Base-by-base conservation (phyloP, 2,797 vertebrate species). In the Percopsis omiscomaycus region DNA sequence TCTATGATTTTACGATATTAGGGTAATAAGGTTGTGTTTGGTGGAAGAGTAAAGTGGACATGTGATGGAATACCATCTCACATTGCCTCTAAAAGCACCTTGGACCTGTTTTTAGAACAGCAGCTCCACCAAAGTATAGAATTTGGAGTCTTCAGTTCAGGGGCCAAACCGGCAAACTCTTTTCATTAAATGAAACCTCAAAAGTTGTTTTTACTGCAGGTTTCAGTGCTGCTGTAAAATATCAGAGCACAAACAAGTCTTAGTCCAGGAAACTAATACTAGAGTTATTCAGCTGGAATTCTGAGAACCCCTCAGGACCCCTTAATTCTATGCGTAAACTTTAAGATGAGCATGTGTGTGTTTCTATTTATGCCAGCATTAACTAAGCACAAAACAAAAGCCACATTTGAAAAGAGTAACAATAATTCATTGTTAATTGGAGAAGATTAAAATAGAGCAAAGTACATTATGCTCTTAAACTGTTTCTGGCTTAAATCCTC, bases 11-110 rank as follows among this genome's bases (percentile, higher is more conserved):
- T 22, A 22, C 22, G 1, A 22, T 22, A 22, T 22, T 22, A 22
- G 22, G 22, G 22, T 22, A 22, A 22, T 22, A 48, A 42, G 62
- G 71, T 66, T 32, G 0, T 69, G 59, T 73, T 77, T 55, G 72
- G 64, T 30, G 55, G 52, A 66, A 30, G 68, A 67, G 67, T 55
- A 46, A 15, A 64, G 51, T 56, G 53, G 58, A 74, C 63, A 10
- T 78, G 61, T 68, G 55, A 55, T 58, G 50, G 29, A 66, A 67
- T 48, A n/a, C 53, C 50, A 32, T 81, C 52, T 76, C 74, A 78
- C 69, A 64, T 13, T 0, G 13, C 65, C 75, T 84, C 74, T 74
- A 86, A 67, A 79, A 79, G 61, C 71, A 81, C 66, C 71, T 79
- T 48, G 42, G 61, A 69, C 55, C 59, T 77, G 54, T 78, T 72